Evolutionary conservation across 2,888 invertebrate genomes (phyloP), one percentile per base, ranked within the genome.

Genomic region (Yponomeuta cagnagella): DNA sequence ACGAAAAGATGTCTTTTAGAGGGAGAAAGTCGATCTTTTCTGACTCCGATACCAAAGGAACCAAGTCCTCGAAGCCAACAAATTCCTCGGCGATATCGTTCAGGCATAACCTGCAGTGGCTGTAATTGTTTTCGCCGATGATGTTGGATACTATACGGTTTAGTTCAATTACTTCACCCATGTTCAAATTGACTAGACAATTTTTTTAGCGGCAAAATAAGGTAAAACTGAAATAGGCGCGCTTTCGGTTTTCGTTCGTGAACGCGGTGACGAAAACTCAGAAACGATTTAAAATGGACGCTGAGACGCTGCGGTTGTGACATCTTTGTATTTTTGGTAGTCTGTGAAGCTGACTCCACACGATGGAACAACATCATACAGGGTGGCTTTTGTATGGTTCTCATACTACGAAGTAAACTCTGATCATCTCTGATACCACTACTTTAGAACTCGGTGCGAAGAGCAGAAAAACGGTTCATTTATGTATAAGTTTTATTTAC

Each of bases 31-130:
- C 71, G 58, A 72, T 74, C 69, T 72, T 74, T 10, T 75, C 71
- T 30, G 76, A 70, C 73, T 83, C 79, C 52, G 76, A 70, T 73
- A 83, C 79, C 58, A 82, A 71, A 2, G 80, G 79, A 5, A 89
- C 81, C 63, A 77, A 76, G 74, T 90, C 89, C 10, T 82, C 75
- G 70, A 90, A 84, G 64, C 80, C 80, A n/a, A 88, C 84, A 67
- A 83, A 89, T 30, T 79, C 75, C 48, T 82, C 79, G 69, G 79
- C 74, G 63, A 89, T 82, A 71, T 73, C 74, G 71, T 81, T 80
- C 68, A 90, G 75, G 76, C 91, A 91, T 87, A 91, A 87, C 86
- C 90, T 89, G 76, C 91, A 91, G 81, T 90, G 82, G 70, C 83
- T 88, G 72, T 79, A 86, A 48, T 76, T 79, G 68, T 87, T 86